Conservation (phyloP, 1,140 invertebrate species). For the Zaprionus kolodkinae region DNA sequence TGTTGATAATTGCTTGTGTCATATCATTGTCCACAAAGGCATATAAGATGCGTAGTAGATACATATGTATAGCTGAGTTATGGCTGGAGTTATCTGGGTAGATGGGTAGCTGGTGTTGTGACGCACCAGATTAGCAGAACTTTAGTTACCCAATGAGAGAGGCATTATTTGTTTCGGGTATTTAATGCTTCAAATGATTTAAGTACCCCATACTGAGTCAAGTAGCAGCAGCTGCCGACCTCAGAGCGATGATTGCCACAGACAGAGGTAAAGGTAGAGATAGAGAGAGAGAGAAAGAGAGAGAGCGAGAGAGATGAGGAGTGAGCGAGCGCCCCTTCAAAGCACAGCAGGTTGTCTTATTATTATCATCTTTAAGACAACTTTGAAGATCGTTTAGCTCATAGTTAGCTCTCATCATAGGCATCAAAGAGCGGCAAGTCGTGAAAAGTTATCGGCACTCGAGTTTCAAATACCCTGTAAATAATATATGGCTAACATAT, state of each 20-base stretch:
- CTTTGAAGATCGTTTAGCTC: conserved; percentile 39
- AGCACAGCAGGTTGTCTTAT: conserved; percentile 68
- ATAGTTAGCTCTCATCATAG: background rate
- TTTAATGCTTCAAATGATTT: conserved; percentile 81
- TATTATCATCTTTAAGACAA: conserved; percentile 28
- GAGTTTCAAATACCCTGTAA: background rate
- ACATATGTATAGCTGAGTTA: background rate
- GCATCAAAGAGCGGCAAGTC: conserved; percentile 1
- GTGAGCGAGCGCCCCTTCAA: conserved; percentile 14
- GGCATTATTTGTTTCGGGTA: conserved; percentile 64
- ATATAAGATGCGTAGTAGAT: background rate
- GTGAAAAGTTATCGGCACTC: background rate
- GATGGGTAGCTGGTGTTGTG: conserved; percentile 42
- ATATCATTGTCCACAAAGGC: conserved; percentile 46
- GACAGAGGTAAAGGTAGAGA: too few relatives aligned
- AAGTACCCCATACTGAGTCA: conserved; percentile 46
- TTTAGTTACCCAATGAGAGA: conserved; percentile 33
- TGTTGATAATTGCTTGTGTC: conserved; percentile 77
- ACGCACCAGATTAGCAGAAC: conserved; percentile 57
- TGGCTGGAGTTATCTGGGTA: conserved; percentile 6
- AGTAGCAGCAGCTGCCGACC: conserved; percentile 45
- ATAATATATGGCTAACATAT: background rate
- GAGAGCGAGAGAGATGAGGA: too few relatives aligned
- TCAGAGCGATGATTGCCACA: background rate
- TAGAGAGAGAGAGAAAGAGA: background rate